These are phyloP conservation scores for Potamarius usumacintae DNA, from an alignment of 2,113 vertebrate genomes.

Conservation along the genomic window DNA sequence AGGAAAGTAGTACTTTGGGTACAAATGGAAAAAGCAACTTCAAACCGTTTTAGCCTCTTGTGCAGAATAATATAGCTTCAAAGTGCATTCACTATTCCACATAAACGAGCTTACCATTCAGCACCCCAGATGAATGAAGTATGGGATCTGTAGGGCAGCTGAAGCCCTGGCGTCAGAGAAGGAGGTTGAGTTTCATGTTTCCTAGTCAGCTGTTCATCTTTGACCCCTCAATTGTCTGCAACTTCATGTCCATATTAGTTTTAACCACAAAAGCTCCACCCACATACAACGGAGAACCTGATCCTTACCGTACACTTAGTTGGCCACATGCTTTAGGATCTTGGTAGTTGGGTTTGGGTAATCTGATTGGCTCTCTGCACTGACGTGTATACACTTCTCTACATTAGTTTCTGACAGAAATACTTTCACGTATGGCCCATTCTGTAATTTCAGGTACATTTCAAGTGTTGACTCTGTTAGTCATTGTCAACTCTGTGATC, in stretches of 20 bases:
- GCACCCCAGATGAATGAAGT: neutral
- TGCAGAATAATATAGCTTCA: neutral
- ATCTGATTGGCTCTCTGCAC: neutral
- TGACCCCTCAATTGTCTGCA: neutral
- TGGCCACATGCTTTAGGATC: neutral
- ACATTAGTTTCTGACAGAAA: neutral
- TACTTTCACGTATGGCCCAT: neutral
- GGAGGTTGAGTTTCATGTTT: constrained; percentile 22
- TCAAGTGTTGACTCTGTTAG: no score
- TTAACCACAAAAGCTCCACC: neutral
- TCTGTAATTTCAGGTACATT: no score
- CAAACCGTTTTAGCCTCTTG: neutral
- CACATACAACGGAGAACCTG: neutral
- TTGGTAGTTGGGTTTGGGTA: neutral
- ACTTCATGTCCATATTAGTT: neutral
- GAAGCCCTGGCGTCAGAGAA: constrained; percentile 15
- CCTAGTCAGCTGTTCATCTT: constrained; percentile 21
- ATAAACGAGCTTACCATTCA: neutral
- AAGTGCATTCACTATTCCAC: neutral
- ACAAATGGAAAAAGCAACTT: neutral
- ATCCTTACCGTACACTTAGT: neutral
- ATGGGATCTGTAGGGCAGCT: constrained; percentile 13
- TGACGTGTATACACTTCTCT: neutral
- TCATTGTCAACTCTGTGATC: no score
- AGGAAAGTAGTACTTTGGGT: neutral